Base-by-base conservation (phyloP, 2,113 vertebrate species). In the Oryzias javanicus region DNA sequence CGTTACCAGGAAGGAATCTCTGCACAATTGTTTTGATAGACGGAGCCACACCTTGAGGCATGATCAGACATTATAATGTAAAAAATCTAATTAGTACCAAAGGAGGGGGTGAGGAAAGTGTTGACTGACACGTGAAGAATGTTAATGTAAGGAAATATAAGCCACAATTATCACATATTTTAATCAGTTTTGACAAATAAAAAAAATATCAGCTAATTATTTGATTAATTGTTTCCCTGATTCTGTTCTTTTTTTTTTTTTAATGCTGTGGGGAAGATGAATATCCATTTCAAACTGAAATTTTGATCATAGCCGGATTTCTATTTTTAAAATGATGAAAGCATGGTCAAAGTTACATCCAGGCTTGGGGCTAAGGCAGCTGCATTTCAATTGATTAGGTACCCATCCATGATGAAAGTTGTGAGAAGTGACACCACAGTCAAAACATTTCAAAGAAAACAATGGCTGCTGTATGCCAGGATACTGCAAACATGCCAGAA, bases 301-400 rank as follows among this genome's bases (percentile, higher is more conserved):
- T 57, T 60, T 60, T 80, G 59, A 68, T 76, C 78, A 72, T 66
- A 61, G 70, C 70, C 71, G 58, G 70, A 78, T 70, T 85, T 86
- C 73, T 86, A 69, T 77, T 84, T 87, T 83, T 78, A 78, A 76
- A 80, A 63, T 78, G 81, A 86, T 86, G 79, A 84, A 85, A 85
- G 82, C 78, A 35, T 67, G 68, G 67, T 80, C 69, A 70, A 80
- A 72, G 72, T 76, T 82, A 79, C 74, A 81, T 61, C 69, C 66
- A 55, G 64, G 81, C 81, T 81, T 42, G 62, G 64, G 69, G 72
- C 73, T 65, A 67, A 72, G 65, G 78, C 67, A 74, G 77, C 66
- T 87, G 74, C 49, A 85, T 85, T 86, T 87, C 67, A 81, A 76
- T 81, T 86, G 83, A 86, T 89, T 87, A 86, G 79, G 62, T 74